Evolutionary conservation across 1,140 invertebrate species (phyloP), one percentile per base, ranked within the genome.

Genomic region (Galendromus occidentalis): DNA sequence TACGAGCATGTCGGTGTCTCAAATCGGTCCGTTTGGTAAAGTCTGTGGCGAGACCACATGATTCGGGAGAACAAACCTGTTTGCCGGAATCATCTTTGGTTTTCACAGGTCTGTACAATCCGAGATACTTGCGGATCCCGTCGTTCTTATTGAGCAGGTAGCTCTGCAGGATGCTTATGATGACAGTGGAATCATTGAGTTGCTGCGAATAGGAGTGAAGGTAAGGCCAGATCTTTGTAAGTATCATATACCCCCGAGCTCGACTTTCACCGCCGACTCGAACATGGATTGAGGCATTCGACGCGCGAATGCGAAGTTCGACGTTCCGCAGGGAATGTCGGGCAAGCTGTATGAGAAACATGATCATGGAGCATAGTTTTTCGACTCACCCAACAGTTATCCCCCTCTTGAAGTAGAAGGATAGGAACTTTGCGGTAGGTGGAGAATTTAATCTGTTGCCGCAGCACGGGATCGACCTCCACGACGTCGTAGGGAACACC

Each of bases 361-460:
- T n/a, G n/a, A n/a, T n/a, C n/a, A n/a, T n/a, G n/a, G n/a, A n/a
- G n/a, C n/a, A n/a, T n/a, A n/a, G n/a, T n/a, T 9, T 39, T 6
- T 67, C 22, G 6, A 66, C 51, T 44, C 66, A 67, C 67, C 65
- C 55, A 68, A 18, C 69, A 70, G 45, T 71, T 55, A 41, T 84
- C 79, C 65, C 81, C 76, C 25, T 84, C 82, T 75, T 90, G 81
- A 7, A 84, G 82, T 41, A 95, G 74, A n/a, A 96, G 73, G 72
- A 95, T 91, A 0, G 94, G 94, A 41, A 98, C 92, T 82, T 98
- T 98, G 73, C 86, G 91, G 70, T 97, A 95, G 1, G 81, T 73
- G 0, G 91, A 91, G 88, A 94, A 98, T 74, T 87, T 88, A 39
- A 96, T 85, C 73, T 96, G 86, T 70, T 85, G 84, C 41, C 88